A percentile compares a stretch with the other conserved stretches of the same genome.
Evolutionary conservation across 1,140 invertebrate species (phyloP).

Genomic region (Pogonognathellus flavescens): DNA sequence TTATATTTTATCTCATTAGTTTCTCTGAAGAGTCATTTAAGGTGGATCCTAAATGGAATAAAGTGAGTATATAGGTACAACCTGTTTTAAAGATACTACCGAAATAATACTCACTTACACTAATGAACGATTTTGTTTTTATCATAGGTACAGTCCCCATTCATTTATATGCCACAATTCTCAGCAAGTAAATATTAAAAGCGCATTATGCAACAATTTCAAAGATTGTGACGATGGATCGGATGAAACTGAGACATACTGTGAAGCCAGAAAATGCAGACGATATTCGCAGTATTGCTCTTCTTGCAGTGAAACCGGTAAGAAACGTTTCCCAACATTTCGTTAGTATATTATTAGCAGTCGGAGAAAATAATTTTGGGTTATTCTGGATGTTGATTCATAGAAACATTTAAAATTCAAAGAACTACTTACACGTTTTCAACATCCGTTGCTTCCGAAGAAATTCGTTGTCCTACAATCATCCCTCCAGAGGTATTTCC

Average conservation of each 20-base stretch:
- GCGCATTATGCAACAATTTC: constrained; percentile 39
- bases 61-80: not conserved
- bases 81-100: too few species aligned
- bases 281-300: constrained; percentile 45
- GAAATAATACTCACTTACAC: not conserved
- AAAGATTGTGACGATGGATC: constrained; percentile 52
- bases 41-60: constrained; percentile 43
- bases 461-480: constrained; percentile 52
- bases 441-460: not conserved
- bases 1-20: constrained; percentile 55
- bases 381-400: not conserved
- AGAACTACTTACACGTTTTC: constrained; percentile 35
- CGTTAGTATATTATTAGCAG: too few species aligned
- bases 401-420: constrained; percentile 51
- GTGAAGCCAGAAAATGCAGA: constrained; percentile 42
- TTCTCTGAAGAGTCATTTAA: constrained; percentile 31
- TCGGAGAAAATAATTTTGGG: too few species aligned
- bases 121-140: not conserved
- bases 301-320: not conserved
- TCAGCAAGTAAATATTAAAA: constrained; percentile 25
- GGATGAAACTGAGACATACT: constrained; percentile 50
- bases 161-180: constrained; percentile 48
- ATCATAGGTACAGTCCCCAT: constrained; percentile 7
- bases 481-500: constrained; percentile 24
- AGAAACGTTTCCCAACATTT: too few species aligned